These are phyloP conservation scores for Synanceia verrucosa DNA, from an alignment of 2,797 vertebrate genomes.

Conservation along the genomic window DNA sequence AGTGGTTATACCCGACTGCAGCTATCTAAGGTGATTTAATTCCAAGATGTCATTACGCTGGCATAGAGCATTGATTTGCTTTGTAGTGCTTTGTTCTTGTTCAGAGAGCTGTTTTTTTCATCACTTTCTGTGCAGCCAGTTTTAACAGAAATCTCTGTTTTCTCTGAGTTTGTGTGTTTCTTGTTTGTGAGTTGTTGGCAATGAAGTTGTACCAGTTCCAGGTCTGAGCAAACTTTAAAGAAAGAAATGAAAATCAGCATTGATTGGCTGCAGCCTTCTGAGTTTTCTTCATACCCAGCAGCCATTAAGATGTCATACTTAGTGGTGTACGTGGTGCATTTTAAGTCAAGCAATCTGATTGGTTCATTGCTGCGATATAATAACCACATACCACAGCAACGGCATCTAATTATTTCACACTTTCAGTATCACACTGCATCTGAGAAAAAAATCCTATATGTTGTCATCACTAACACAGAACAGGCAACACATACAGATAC, in stretches of 20 bases:
- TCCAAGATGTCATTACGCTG: slow-evolving; percentile 60
- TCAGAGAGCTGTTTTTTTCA: slow-evolving; percentile 41
- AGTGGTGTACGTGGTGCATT: background rate
- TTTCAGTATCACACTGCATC: background rate
- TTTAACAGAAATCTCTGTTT: slow-evolving; percentile 34
- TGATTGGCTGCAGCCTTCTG: background rate
- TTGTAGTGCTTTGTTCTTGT: slow-evolving; percentile 58
- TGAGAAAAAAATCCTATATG: too few species aligned
- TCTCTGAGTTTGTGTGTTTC: slow-evolving; percentile 21
- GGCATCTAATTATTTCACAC: background rate
- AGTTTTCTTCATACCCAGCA: slow-evolving; percentile 7
- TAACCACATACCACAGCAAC: background rate
- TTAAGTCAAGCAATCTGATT: background rate
- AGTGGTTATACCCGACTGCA: slow-evolving; percentile 46
- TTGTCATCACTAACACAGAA: too few species aligned
- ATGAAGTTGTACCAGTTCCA: slow-evolving; percentile 29
- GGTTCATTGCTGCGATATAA: background rate
- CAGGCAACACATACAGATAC: too few species aligned
- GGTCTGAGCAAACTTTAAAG: slow-evolving; percentile 21
- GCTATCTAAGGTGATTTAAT: slow-evolving; percentile 56
- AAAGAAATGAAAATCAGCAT: slow-evolving; percentile 5
- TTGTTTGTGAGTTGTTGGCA: slow-evolving; percentile 18
- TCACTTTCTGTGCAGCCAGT: slow-evolving; percentile 32
- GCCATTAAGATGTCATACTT: slow-evolving; percentile 1
- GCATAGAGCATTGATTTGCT: slow-evolving; percentile 49